Evolutionary conservation across 1,140 invertebrate genomes (phyloP).

Genomic region (Drosophila varians): DNA sequence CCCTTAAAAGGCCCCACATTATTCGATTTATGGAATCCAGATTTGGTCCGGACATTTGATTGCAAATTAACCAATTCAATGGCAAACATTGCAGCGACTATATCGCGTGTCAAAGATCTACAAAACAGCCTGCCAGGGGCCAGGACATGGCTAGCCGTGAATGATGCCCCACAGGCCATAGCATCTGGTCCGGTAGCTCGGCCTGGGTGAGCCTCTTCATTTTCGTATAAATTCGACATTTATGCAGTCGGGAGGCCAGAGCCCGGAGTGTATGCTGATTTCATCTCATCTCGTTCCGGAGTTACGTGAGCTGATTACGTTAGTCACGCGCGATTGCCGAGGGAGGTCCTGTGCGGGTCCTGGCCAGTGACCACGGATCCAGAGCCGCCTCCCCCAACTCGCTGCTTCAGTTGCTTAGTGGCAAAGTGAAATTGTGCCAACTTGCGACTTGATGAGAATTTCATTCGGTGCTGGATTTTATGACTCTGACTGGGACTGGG

Average conservation of each 20-base stretch:
- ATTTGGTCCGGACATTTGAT: slow-evolving; percentile 31
- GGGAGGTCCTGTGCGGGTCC: slow-evolving; percentile 1
- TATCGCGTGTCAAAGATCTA: slow-evolving; percentile 65
- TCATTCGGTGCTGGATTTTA: slow-evolving; percentile 77
- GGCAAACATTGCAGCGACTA: slow-evolving; percentile 17
- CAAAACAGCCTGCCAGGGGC: slow-evolving; percentile 18
- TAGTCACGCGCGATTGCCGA: slow-evolving; percentile 67
- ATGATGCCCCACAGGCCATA: slow-evolving; percentile 31
- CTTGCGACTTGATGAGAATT: slow-evolving; percentile 77
- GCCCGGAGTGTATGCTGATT: slow-evolving; percentile 68
- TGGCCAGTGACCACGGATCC: background rate
- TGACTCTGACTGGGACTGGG: slow-evolving; percentile 51
- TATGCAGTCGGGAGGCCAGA: slow-evolving; percentile 62
- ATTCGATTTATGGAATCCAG: slow-evolving; percentile 30
- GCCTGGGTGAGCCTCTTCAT: slow-evolving; percentile 26
- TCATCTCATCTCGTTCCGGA: slow-evolving; percentile 73
- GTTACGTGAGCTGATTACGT: slow-evolving; percentile 82
- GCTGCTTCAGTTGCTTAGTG: slow-evolving; percentile 63
- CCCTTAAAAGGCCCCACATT: background rate
- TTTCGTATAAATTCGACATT: slow-evolving; percentile 72
- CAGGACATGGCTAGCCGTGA: slow-evolving; percentile 9
- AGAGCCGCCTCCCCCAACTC: background rate
- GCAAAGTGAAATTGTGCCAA: slow-evolving; percentile 76
- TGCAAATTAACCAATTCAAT: slow-evolving; percentile 17
- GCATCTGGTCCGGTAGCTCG: background rate